Conservation (phyloP, 2,797 vertebrate genomes). For the Etheostoma perlongum region DNA sequence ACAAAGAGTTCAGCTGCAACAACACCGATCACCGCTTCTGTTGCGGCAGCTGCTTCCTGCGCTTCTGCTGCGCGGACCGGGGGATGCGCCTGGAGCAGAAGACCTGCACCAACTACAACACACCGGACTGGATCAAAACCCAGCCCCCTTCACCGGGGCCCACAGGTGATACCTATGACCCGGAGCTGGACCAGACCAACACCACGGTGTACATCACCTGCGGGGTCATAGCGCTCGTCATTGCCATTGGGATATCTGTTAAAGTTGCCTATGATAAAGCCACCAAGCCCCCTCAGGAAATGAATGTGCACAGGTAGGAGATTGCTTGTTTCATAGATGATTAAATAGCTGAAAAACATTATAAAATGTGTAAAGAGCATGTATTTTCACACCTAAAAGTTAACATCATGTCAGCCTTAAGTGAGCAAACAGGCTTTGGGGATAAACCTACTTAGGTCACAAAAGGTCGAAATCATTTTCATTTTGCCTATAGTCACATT, state of each 20-base stretch:
- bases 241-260: conserved; percentile 93
- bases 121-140: conserved; percentile 94
- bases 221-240: conserved; percentile 93
- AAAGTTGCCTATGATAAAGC: conserved; percentile 98
- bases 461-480: not conserved
- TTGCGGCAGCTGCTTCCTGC: conserved; percentile 97
- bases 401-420: too few species aligned
- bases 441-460: not conserved
- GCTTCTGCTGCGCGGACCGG: conserved; percentile 97
- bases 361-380: not conserved
- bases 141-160: conserved; percentile 86
- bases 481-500: not conserved
- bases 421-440: not conserved
- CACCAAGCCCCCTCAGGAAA: conserved; percentile 95
- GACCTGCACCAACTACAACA: conserved; percentile 95
- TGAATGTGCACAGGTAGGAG: conserved; percentile 98
- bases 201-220: conserved; percentile 98
- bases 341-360: fast-evolving
- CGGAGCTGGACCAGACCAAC: conserved; percentile 95
- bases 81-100: conserved; percentile 94
- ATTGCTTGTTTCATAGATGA: not conserved
- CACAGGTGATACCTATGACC: conserved; percentile 93
- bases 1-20: conserved; percentile 98
- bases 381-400: too few species aligned
- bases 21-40: conserved; percentile 97